phyloP scores from a whole-genome alignment of 1,140 invertebrate genomes.

The Drosophila athabasca region DNA sequence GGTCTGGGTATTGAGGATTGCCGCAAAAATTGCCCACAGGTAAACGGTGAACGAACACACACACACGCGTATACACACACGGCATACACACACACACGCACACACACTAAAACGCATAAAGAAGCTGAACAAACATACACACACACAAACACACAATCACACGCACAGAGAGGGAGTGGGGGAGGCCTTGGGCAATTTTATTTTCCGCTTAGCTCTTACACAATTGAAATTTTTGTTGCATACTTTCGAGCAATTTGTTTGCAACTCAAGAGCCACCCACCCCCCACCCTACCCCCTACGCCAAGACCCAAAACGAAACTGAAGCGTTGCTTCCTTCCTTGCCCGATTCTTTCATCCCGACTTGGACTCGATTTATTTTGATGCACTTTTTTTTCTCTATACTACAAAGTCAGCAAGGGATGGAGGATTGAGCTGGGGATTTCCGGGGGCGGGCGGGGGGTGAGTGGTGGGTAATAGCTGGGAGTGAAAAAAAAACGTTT shows the following conservation, averaged over 20 bases:
- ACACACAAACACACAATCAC: background rate
- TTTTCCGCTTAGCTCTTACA: conserved; percentile 65
- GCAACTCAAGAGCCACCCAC: conserved; percentile 37
- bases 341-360: conserved; percentile 9
- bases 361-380: conserved; percentile 58
- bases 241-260: conserved; percentile 72
- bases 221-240: conserved; percentile 76
- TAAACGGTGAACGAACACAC: conserved; percentile 40
- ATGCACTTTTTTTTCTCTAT: conserved; percentile 43
- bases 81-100: background rate
- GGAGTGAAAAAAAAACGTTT: conserved; percentile 47
- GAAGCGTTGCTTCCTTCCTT: background rate
- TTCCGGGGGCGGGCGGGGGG: too few relatives aligned
- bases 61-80: too few relatives aligned
- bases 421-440: background rate
- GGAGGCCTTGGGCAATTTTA: conserved; percentile 55
- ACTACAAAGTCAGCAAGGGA: conserved; percentile 23
- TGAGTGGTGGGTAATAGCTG: background rate
- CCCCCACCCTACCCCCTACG: too few relatives aligned
- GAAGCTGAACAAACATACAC: conserved; percentile 30
- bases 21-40: conserved; percentile 30
- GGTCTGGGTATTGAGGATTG: conserved; percentile 13
- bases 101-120: conserved; percentile 9
- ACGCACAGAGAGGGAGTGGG: too few relatives aligned
- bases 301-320: background rate